A percentile compares a stretch with the other conserved stretches of the same genome.
Evolutionary conservation across 2,888 invertebrate genomes (phyloP).

Genomic region (Boloria selene): DNA sequence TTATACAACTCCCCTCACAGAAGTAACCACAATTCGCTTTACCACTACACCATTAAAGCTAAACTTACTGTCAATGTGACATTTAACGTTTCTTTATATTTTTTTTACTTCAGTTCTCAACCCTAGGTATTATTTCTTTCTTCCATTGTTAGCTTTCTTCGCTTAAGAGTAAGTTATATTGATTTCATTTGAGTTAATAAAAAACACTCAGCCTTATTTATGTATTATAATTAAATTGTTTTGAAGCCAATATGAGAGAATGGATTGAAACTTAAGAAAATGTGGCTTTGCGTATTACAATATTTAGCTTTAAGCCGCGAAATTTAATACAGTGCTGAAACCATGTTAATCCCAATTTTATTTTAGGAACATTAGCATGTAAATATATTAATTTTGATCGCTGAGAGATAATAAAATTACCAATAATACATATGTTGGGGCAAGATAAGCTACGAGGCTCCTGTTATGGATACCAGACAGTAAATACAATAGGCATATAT

Average conservation of each 20-base stretch:
- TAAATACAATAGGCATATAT: too few species aligned
- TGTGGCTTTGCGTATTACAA: not conserved
- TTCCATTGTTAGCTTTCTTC: slow-evolving; percentile 18
- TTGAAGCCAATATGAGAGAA: slow-evolving; percentile 3
- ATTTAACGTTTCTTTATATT: slow-evolving; percentile 40
- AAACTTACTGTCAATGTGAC: slow-evolving; percentile 52
- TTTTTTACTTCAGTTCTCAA: slow-evolving; percentile 27
- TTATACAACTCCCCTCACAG: slow-evolving; percentile 46
- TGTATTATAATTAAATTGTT: slow-evolving; percentile 7
- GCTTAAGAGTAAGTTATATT: slow-evolving; percentile 4
- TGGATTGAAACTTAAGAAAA: not conserved
- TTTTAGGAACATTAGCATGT: too few species aligned
- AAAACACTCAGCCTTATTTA: slow-evolving; percentile 2
- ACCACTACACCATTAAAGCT: slow-evolving; percentile 28
- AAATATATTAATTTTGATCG: too few species aligned
- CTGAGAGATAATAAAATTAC: too few species aligned
- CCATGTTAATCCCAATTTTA: too few species aligned
- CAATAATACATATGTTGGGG: too few species aligned
- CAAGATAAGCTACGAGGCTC: too few species aligned
- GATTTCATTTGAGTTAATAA: not conserved
- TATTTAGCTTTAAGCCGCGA: not conserved
- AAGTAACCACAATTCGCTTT: slow-evolving; percentile 64
- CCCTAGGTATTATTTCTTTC: slow-evolving; percentile 30
- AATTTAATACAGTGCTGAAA: not conserved
- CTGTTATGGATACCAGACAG: too few species aligned